phyloP scores from a whole-genome alignment of 2,888 invertebrate genomes.

The Dryadula phaetusa region DNA sequence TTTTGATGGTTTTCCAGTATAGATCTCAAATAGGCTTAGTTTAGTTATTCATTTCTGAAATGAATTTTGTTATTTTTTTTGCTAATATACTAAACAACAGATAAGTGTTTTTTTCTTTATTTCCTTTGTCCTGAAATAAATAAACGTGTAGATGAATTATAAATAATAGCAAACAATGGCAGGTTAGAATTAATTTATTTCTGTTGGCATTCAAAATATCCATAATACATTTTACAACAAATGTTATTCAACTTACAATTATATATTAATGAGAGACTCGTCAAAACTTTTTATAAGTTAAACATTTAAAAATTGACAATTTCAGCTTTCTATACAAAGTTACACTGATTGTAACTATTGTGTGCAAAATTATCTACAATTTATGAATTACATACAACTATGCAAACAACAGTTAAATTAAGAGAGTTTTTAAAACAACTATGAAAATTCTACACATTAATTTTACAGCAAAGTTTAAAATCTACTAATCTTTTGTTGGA shows the following conservation, averaged over 20 bases:
- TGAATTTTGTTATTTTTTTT: conserved; percentile 32
- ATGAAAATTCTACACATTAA: conserved; percentile 17
- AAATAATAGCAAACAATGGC: conserved; percentile 45
- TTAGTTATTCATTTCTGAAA: conserved; percentile 29
- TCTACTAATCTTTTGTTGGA: not conserved
- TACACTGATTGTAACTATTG: conserved; percentile 36
- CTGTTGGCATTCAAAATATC: conserved; percentile 80
- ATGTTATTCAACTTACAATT: conserved; percentile 70
- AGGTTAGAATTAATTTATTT: conserved; percentile 72
- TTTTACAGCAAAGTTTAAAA: not conserved
- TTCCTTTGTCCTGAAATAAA: not conserved
- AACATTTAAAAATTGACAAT: conserved; percentile 81
- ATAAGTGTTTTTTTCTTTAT: conserved; percentile 30
- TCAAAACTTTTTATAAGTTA: conserved; percentile 69
- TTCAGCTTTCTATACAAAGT: conserved; percentile 61
- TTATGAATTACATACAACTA: conserved; percentile 25
- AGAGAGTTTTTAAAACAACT: conserved; percentile 9
- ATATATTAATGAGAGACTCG: conserved; percentile 71
- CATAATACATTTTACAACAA: conserved; percentile 80
- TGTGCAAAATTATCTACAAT: conserved; percentile 36
- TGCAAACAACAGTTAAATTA: conserved; percentile 35
- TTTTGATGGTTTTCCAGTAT: conserved; percentile 16
- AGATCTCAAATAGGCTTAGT: conserved; percentile 25
- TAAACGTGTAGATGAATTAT: not conserved
- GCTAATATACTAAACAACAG: conserved; percentile 51